Evolutionary conservation across 2,797 vertebrate species (phyloP), one percentile per base, ranked within the genome.

Genomic region (Platyrinchus mystaceus): DNA sequence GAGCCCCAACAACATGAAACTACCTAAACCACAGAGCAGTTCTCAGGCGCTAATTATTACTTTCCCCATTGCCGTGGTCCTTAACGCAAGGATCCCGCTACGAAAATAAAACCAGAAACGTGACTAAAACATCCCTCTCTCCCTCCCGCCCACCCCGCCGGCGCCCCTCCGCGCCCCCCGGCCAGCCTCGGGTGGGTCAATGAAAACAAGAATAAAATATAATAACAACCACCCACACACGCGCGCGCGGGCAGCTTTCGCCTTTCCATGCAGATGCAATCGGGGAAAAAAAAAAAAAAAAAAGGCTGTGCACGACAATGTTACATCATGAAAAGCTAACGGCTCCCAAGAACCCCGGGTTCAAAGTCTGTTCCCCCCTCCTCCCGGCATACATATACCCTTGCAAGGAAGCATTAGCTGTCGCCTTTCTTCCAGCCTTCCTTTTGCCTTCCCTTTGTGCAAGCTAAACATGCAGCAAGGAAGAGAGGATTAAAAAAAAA

Each of bases 1-100:
- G 98, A 99, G 98, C 98, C 98, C 98, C 98, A 99, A 99, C 99
- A 99, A 99, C 99, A 99, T 98, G 98, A 99, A 99, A 99, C 99
- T 99, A 99, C 99, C 99, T 99, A 99, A 99, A 99, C 98, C 99
- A 99, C 98, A 98, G 98, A 98, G 97, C 98, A 99, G 99, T 98
- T 98, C 97, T 98, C 96, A 96, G 94, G 96, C 95, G 95, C 95
- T 97, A 97, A 97, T 94, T 91, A 94, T 91, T 93, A 95, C 75
- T 96, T 92, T 95, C 97, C 94, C 96, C 91, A 93, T 77, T 81
- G 95, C 91, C 92, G 94, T 94, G 87, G 89, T 96, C 95, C 90
- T 96, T 96, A 95, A 94, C 63, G 94, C 89, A 90, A 95, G 94
- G 96, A 93, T 97, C 90, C 94, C 94, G 89, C 96, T 97, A 97